These are phyloP conservation scores for Eleutherodactylus coqui DNA, from an alignment of 2,797 vertebrate species.

Conservation along the genomic window DNA sequence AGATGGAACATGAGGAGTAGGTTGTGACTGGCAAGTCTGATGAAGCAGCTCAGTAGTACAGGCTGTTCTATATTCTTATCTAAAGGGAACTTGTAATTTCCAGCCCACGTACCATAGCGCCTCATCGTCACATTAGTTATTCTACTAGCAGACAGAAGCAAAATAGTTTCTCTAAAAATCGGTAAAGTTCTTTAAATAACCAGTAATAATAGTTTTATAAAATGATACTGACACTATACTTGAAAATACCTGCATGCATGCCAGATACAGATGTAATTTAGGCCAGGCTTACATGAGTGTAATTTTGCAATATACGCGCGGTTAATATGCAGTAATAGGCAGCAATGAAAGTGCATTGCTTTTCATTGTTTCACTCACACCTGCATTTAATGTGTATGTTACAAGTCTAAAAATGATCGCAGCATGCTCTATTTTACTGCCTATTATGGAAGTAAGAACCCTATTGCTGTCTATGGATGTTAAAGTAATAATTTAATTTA, in stretches of 20 bases:
- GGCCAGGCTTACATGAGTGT: too few relatives aligned
- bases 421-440: too few relatives aligned
- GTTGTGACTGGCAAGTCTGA: constrained; percentile 59
- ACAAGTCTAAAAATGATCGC: too few relatives aligned
- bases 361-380: too few relatives aligned
- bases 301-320: too few relatives aligned
- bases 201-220: neutral
- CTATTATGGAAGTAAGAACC: too few relatives aligned
- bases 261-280: too few relatives aligned
- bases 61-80: constrained; percentile 48
- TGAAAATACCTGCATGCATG: neutral
- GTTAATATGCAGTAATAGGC: too few relatives aligned
- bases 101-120: constrained; percentile 53
- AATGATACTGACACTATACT: neutral
- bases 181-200: neutral
- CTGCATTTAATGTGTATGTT: too few relatives aligned
- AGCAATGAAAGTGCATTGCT: too few relatives aligned
- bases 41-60: constrained; percentile 50
- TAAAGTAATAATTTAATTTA: too few relatives aligned
- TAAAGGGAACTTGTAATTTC: constrained; percentile 44
- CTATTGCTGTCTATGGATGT: too few relatives aligned
- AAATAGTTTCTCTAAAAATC: neutral
- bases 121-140: constrained; percentile 21
- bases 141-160: neutral
- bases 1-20: constrained; percentile 56